Evolutionary conservation across 2,888 invertebrate genomes (phyloP).

Genomic region (Marronus borbonicus): DNA sequence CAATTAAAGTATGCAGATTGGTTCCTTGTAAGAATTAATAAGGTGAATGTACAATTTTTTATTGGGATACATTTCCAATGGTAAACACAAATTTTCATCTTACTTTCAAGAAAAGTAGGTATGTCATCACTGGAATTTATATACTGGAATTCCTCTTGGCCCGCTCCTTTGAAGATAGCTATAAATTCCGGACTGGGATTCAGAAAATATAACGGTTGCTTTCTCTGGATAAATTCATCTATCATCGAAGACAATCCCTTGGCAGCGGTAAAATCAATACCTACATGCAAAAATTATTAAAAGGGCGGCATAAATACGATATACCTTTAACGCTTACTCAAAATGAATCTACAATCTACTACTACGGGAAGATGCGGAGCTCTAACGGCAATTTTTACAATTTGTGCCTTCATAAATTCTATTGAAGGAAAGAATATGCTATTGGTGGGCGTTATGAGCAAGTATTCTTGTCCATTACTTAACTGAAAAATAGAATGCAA

Average conservation of each 20-base stretch:
- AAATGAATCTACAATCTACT: slow-evolving; percentile 85
- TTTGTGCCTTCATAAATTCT: slow-evolving; percentile 85
- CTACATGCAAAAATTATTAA: slow-evolving; percentile 65
- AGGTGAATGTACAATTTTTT: too few relatives aligned
- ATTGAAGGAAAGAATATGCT: slow-evolving; percentile 88
- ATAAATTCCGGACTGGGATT: slow-evolving; percentile 79
- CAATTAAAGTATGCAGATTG: too few relatives aligned
- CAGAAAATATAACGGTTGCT: slow-evolving; percentile 82
- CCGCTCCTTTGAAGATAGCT: slow-evolving; percentile 79
- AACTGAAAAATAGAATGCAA: slow-evolving; percentile 72
- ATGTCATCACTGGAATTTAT: slow-evolving; percentile 76
- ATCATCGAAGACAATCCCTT: slow-evolving; percentile 86
- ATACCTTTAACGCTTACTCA: slow-evolving; percentile 71
- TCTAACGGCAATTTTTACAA: slow-evolving; percentile 80
- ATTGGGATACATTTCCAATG: too few relatives aligned
- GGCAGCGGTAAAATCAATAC: slow-evolving; percentile 90
- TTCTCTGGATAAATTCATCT: slow-evolving; percentile 79
- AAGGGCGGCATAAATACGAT: neutral
- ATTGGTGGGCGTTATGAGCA: slow-evolving; percentile 85
- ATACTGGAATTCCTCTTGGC: slow-evolving; percentile 76
- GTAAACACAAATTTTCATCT: too few relatives aligned
- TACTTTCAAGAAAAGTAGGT: slow-evolving; percentile 74
- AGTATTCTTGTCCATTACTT: slow-evolving; percentile 78
- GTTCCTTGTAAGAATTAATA: too few relatives aligned
- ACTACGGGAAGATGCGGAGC: slow-evolving; percentile 83